Base-by-base conservation (phyloP, 1,140 invertebrate genomes). In the Battus philenor region DNA sequence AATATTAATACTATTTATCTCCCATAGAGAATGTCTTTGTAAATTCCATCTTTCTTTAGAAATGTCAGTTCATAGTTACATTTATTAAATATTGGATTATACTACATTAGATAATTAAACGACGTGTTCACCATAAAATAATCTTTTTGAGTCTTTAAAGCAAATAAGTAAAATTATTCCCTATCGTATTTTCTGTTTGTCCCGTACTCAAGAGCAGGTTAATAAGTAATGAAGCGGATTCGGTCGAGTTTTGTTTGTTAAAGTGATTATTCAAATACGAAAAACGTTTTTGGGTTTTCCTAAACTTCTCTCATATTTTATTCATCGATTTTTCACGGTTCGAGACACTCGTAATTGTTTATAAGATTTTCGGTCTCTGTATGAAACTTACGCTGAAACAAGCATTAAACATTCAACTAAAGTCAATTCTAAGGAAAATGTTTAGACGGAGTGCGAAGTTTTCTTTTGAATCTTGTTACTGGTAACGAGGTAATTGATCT, bases 211-310 rank as follows among this genome's bases (percentile, higher is more conserved):
- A 72, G 65, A 53, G 60, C 68, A 77, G 76, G 71, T 83, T 81
- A 85, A 80, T 85, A 85, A 85, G 66, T 81, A 83, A 85, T 85
- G 81, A 82, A 76, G 71, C 50, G 65, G 62, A 73, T 75, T 78
- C 68, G 54, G 52, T 50, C 52, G 75, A 79, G 67, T 82, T 83
- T 78, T 83, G 75, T 85, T 83, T 85, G 77, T 76, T 81, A 78
- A 85, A 83, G 70, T 80, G 74, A 85, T 85, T 85, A 85, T 83
- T 85, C 77, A 83, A 85, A 85, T 85, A 81, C 66, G 72, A 66
- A 83, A 85, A 85, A 78, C 79, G 77, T 79, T 81, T 79, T 75
- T 62, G 75, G 78, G 64, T 80, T 75, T 77, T 60, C 67, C 58
- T 75, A 73, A 85, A 79, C 64, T 81, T 81, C 69, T 63, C 79